These are phyloP conservation scores for Grammomys dolichurus DNA, from an alignment of 2,113 vertebrate genomes.

Conservation along the genomic window DNA sequence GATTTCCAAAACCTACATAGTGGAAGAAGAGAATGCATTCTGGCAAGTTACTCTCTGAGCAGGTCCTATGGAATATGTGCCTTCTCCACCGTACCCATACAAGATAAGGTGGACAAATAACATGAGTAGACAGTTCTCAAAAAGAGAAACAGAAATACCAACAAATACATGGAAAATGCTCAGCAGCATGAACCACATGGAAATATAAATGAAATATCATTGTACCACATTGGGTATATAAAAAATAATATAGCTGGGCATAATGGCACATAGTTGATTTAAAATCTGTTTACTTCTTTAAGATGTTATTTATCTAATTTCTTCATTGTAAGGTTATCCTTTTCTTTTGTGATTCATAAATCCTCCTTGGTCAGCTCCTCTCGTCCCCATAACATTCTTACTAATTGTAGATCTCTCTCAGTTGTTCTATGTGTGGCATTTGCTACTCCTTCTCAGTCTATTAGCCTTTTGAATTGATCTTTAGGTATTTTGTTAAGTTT, in stretches of 20 bases:
- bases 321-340: not conserved
- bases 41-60: not conserved
- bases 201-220: not conserved
- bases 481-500: not conserved
- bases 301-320: not conserved
- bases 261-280: not conserved
- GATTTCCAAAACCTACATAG: not conserved
- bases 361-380: not conserved
- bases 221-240: not conserved
- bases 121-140: not conserved
- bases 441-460: not conserved
- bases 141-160: not conserved
- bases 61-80: not conserved
- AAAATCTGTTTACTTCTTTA: not conserved
- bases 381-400: not conserved
- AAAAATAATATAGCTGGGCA: not conserved
- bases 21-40: not conserved
- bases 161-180: not conserved
- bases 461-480: slow-evolving; percentile 37
- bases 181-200: not conserved
- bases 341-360: not conserved
- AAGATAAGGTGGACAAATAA: not conserved
- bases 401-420: not conserved
- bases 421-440: not conserved
- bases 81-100: not conserved